Base-by-base conservation (phyloP, 2,113 vertebrate species). In the Rallus limicola region DNA sequence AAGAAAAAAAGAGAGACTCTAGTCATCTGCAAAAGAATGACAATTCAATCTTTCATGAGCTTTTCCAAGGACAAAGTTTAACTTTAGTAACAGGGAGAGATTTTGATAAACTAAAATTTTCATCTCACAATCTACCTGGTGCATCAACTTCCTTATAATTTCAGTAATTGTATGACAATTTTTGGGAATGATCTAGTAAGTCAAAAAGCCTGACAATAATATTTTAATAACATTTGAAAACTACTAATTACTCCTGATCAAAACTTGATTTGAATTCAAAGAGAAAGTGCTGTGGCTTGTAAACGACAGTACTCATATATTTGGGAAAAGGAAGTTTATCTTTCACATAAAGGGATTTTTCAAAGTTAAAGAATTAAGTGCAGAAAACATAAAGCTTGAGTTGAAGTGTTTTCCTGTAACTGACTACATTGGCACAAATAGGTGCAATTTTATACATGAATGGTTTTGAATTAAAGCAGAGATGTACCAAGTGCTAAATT, bases 391-490 rank as follows among this genome's bases (percentile, higher is more conserved):
- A 24, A 82, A 88, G 24, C 29, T 77, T 92, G 28, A 52, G 82
- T 92, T 65, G 44, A 92, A 58, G 42, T 60, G 19, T 72, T 86
- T 96, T 82, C 33, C 33, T 86, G 31, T 79, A 71, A 58, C 90
- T 90, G 34, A 72, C 38, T 84, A 33, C 34, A 2, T 40, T 91
- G 92, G 76, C 86, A 79, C 58, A 86, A 75, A 56, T 72, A 86
- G 71, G 53, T 64, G 46, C 53, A 65, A 82, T 93, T 95, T 93
- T 92, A 53, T 92, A 48, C 29, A 7, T 65, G 60, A 89, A 58
- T 26, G 40, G 25, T 82, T 97, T 95, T 87, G 59, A 93, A 82
- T 89, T 92, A 82, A 95, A 40, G 72, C 44, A 88, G 74, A 86
- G 58, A 87, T 89, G 31, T 17, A 87, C 44, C n/a, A 72, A 90